Evolutionary conservation across 92 coral and sea anemone species (phyloP), one percentile per base, ranked within the genome.

Genomic region (Umimayanthus chanpuru): DNA sequence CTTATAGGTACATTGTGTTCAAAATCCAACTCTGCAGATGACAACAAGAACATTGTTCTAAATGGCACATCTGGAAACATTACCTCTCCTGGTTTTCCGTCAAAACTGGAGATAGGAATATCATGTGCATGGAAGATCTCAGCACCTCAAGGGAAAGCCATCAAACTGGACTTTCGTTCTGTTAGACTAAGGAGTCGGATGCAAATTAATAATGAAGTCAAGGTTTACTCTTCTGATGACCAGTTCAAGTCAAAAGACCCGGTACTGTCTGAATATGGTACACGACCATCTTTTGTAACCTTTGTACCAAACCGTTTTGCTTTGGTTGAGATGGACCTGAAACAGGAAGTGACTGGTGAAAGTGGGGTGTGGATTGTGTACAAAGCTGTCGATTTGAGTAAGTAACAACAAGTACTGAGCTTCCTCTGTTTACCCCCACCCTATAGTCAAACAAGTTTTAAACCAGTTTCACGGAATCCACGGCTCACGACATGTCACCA

Each of bases 31-130:
- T 40, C 66, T 47, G 87, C 44, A 9, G 8, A 39, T 0, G 39
- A 83, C 26, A 83, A 83, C 38, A 50, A 47, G 18, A 83, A 83
- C 68, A 83, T 83, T 71, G 26, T 71, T 26, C 29, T 83, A 30
- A 28, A 28, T 12, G 23, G 43, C 11, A 74, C 41, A n/a, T 83
- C 68, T 23, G 87, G 87, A 5, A 83, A 73, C 66, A 83, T 83
- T 7, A 70, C 78, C n/a, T 83, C 87, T 68, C 87, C 87, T 1
- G 87, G 77, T 30, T 83, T 83, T 68, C 87, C 87, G 14, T 16
- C 41, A 32, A 83, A 32, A 26, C 29, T 65, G 56, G 77, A 61
- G 20, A 40, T 67, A 65, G 61, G 41, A 49, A 18, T 83, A 28
- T 41, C 32, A 47, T 83, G 87, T 68, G 87, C 58, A 20, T 83